These are phyloP conservation scores for Ariolimax columbianus DNA, from an alignment of 2,888 invertebrate species.

Conservation along the genomic window DNA sequence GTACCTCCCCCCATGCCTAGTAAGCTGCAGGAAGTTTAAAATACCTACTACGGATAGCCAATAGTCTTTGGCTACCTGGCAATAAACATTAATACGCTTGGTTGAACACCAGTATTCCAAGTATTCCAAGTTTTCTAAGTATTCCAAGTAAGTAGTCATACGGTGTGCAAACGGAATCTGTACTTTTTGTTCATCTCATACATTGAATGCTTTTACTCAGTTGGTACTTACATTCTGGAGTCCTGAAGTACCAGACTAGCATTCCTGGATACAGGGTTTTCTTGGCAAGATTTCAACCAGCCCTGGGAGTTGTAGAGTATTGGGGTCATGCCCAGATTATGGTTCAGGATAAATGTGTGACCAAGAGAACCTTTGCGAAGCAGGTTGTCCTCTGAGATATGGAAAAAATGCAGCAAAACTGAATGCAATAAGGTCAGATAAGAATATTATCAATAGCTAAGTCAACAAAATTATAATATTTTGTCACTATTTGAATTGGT, in stretches of 20 bases:
- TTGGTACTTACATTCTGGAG: conserved; percentile 71
- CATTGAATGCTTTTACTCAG: neutral
- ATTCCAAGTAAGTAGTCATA: too few relatives aligned
- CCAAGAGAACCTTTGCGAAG: conserved; percentile 77
- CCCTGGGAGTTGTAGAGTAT: conserved; percentile 92
- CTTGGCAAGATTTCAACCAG: conserved; percentile 92
- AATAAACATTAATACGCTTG: too few relatives aligned
- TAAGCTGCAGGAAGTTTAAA: too few relatives aligned
- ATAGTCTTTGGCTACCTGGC: too few relatives aligned
- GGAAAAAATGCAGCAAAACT: neutral
- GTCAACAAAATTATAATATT: too few relatives aligned
- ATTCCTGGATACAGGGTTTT: conserved; percentile 89
- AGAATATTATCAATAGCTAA: neutral
- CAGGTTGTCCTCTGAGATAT: conserved; percentile 74
- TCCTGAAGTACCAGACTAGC: conserved; percentile 90
- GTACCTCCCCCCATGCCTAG: too few relatives aligned
- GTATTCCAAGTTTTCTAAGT: too few relatives aligned
- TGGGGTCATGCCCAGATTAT: conserved; percentile 89
- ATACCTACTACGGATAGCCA: too few relatives aligned
- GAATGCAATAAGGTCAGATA: neutral
- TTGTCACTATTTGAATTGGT: too few relatives aligned
- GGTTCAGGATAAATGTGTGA: conserved; percentile 80
- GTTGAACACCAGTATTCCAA: too few relatives aligned
- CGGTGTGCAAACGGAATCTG: too few relatives aligned
- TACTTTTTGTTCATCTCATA: too few relatives aligned